A percentile compares a stretch with the other conserved stretches of the same genome.
Conservation (phyloP, 2,888 invertebrate genomes). For the Oxycera nigricornis region DNA sequence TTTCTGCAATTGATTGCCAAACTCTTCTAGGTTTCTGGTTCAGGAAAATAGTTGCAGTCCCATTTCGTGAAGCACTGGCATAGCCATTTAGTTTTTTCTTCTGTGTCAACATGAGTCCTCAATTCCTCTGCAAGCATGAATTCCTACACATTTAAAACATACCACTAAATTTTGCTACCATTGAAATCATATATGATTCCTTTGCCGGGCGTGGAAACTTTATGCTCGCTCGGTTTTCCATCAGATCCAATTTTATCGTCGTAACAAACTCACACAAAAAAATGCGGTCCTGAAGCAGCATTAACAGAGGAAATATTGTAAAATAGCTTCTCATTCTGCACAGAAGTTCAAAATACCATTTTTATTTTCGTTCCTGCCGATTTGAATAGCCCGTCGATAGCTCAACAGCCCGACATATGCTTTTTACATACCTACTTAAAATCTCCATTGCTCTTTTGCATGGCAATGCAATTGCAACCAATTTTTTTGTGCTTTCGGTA, state of each 20-base stretch:
- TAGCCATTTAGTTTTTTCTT: neutral
- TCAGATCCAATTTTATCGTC: neutral
- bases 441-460: neutral
- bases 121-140: neutral
- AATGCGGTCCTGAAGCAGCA: too few species aligned
- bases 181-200: slow-evolving; percentile 1
- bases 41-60: neutral
- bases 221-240: neutral
- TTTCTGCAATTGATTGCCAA: neutral
- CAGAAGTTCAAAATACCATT: neutral
- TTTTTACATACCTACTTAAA: neutral
- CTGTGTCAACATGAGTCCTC: too few species aligned
- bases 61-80: neutral
- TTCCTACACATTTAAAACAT: neutral
- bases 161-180: neutral
- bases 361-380: neutral
- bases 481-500: neutral
- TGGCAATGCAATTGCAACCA: neutral
- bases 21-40: neutral
- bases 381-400: slow-evolving; percentile 24
- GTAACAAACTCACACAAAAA: neutral
- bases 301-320: neutral
- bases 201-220: neutral
- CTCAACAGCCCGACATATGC: neutral
- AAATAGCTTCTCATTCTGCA: neutral